Evolutionary conservation across 2,888 invertebrate genomes (phyloP), one percentile per base, ranked within the genome.

Genomic region (Caenorhabditis japonica): DNA sequence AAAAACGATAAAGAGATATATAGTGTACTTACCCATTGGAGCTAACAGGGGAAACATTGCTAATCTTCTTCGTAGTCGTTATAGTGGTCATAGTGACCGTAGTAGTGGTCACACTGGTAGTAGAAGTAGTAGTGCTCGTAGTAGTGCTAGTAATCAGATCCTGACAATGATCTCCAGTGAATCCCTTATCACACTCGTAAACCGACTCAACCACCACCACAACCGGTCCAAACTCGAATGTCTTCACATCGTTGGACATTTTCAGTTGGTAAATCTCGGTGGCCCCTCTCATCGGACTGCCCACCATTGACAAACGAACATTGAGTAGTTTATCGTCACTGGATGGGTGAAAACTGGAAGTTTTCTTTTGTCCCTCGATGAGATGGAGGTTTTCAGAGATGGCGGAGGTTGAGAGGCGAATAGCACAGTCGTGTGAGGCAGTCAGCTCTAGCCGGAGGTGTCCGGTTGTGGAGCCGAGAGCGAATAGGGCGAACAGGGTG

Each of bases 391-490:
- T 30, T 10, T 30, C 27, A 34, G 43, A 44, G 21, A 56, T 34
- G n/a, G 25, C n/a, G 21, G 36, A 19, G 47, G 59, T 49, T 15
- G 38, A 4, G 5, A 59, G n/a, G 19, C 19, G 46, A 19, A 59
- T 34, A 15, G 36, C 59, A 39, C 27, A 33, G 15, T 49, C 49
- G 30, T 39, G 19, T 2, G 59, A 59, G 15, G 47, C 8, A 23
- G 59, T 59, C 19, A 59, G 17, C 12, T 39, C 49, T 7, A 59
- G 49, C n/a, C 49, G 59, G 12, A 59, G 49, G 33, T 49, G 41
- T 30, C 49, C 49, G 19, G 59, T 33, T 2, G 49, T 21, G 4
- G 39, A 23, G 19, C 39, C 13, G 5, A 59, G 17, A 23, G 36
- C 19, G 33, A 33, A 39, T 10, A 59, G 27, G n/a, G 46, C 23